Conservation (phyloP, 2,888 invertebrate species). For the Ophion obscuratus region DNA sequence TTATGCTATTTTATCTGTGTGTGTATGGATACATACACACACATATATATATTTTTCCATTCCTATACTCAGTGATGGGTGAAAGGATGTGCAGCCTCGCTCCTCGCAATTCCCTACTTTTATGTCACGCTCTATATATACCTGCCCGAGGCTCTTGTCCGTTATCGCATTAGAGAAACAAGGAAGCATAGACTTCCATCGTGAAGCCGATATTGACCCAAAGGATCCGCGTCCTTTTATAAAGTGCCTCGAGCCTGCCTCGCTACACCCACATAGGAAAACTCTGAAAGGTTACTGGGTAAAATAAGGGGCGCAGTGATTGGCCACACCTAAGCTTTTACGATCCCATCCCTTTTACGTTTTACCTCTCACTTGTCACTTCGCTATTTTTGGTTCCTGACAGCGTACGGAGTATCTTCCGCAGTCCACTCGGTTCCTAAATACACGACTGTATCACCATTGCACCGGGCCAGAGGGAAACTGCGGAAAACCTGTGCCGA, state of each 20-base stretch:
- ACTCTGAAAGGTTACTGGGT: not conserved
- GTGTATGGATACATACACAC: not conserved
- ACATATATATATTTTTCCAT: not conserved
- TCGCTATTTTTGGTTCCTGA: not conserved
- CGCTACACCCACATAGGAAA: not conserved
- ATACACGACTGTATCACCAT: too few relatives aligned
- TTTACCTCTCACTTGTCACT: not conserved
- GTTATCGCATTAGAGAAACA: slow-evolving; percentile 60
- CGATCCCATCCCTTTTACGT: not conserved
- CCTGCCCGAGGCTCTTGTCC: slow-evolving; percentile 24
- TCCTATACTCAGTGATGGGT: slow-evolving; percentile 17
- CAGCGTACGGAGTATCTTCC: too few relatives aligned
- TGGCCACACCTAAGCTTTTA: not conserved
- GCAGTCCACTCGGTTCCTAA: too few relatives aligned
- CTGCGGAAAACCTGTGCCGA: too few relatives aligned
- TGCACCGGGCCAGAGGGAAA: too few relatives aligned
- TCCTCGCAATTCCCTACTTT: slow-evolving; percentile 16
- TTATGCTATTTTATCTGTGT: not conserved
- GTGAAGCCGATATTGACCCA: slow-evolving; percentile 55
- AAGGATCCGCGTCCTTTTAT: slow-evolving; percentile 22
- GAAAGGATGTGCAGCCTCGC: slow-evolving; percentile 22
- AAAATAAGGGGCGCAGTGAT: slow-evolving; percentile 5
- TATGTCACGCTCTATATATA: slow-evolving; percentile 31
- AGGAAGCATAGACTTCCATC: slow-evolving; percentile 35
- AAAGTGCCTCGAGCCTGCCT: slow-evolving; percentile 24